These are phyloP conservation scores for Popillia japonica DNA, from an alignment of 1,140 invertebrate species.

Conservation along the genomic window DNA sequence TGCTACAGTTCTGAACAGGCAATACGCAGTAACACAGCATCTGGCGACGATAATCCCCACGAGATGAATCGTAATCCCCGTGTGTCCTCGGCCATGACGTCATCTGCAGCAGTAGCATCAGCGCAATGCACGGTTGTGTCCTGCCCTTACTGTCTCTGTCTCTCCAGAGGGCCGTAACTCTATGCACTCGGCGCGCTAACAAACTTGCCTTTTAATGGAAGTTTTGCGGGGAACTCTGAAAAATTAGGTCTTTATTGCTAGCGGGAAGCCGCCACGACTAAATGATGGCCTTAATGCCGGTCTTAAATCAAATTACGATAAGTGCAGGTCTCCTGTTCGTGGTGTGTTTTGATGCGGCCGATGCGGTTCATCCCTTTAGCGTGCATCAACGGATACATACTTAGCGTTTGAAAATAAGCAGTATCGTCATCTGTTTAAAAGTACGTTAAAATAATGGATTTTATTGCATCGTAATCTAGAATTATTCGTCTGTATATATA, in stretches of 20 bases:
- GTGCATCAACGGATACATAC: not conserved
- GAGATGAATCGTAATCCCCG: conserved; percentile 38
- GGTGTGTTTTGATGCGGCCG: not conserved
- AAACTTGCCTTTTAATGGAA: conserved; percentile 38
- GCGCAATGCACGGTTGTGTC: not conserved
- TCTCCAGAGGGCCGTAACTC: conserved; percentile 34
- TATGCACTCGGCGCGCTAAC: conserved; percentile 26
- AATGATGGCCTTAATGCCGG: conserved; percentile 34
- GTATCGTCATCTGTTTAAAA: too few species aligned
- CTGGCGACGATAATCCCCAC: conserved; percentile 35
- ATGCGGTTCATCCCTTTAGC: not conserved
- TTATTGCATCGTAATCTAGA: too few species aligned
- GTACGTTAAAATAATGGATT: too few species aligned
- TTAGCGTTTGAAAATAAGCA: too few species aligned
- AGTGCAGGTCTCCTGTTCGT: not conserved
- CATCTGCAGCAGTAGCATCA: conserved; percentile 20
- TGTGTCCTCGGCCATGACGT: conserved; percentile 25
- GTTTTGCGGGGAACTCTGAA: conserved; percentile 36
- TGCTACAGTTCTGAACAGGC: not conserved
- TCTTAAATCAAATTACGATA: conserved; percentile 34
- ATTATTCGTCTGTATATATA: not conserved
- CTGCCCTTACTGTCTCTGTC: not conserved
- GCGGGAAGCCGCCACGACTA: conserved; percentile 26
- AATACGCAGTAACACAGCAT: conserved; percentile 17
- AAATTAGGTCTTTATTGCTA: conserved; percentile 35